These are phyloP conservation scores for Mallotus villosus DNA, from an alignment of 2,797 vertebrate genomes.

Conservation along the genomic window DNA sequence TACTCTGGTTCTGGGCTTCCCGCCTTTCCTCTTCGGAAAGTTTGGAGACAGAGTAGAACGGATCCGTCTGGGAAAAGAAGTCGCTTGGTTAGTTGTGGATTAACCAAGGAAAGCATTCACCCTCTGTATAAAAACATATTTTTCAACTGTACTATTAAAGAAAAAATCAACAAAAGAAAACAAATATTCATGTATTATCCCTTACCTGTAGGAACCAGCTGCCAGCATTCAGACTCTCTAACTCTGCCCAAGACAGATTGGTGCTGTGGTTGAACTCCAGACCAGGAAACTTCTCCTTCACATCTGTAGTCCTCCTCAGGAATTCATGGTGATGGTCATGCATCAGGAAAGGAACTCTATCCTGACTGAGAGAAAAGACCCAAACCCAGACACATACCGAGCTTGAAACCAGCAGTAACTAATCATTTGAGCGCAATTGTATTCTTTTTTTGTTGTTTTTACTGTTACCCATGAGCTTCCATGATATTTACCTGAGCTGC, in stretches of 20 bases:
- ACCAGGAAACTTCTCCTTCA: slow-evolving; percentile 69
- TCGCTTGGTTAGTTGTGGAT: not conserved
- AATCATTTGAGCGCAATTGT: not conserved
- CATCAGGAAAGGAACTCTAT: slow-evolving; percentile 88
- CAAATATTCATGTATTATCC: not conserved
- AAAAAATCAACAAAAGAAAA: not conserved
- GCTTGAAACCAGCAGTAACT: not conserved
- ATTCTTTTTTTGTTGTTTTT: no score
- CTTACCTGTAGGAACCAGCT: slow-evolving; percentile 90
- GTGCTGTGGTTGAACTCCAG: slow-evolving; percentile 48
- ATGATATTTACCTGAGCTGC: slow-evolving; percentile 86
- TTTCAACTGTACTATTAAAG: not conserved
- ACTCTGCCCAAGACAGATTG: slow-evolving; percentile 76
- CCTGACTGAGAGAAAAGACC: slow-evolving; percentile 66
- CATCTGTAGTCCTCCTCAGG: slow-evolving; percentile 85
- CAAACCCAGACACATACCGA: not conserved
- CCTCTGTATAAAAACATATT: not conserved
- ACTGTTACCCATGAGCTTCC: not conserved
- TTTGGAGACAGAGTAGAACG: slow-evolving; percentile 74
- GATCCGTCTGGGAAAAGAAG: slow-evolving; percentile 73
- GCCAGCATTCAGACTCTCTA: slow-evolving; percentile 85
- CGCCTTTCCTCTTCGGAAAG: slow-evolving; percentile 69
- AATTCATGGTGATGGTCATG: slow-evolving; percentile 76
- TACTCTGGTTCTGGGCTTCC: slow-evolving; percentile 65
- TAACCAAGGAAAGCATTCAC: not conserved